These are phyloP conservation scores for Heliconius hortense DNA, from an alignment of 2,888 invertebrate genomes.

Conservation along the genomic window DNA sequence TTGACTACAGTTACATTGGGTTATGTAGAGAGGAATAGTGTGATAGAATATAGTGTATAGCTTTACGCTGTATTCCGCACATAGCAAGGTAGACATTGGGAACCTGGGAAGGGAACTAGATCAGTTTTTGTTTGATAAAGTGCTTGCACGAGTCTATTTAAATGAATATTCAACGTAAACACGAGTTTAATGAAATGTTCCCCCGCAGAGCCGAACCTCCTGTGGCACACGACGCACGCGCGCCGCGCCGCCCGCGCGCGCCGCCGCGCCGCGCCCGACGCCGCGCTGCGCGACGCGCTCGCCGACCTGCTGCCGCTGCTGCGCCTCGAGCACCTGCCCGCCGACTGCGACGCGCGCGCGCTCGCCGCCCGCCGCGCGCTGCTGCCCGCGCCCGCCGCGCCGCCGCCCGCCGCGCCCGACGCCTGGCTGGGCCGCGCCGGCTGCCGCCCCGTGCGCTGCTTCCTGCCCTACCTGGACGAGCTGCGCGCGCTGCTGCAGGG, in stretches of 20 bases:
- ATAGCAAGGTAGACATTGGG: neutral
- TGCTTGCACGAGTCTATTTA: no score
- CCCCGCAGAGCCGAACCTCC: conserved; percentile 89
- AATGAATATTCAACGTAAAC: no score
- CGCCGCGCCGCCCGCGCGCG: conserved; percentile 19
- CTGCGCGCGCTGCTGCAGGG: conserved; percentile 66
- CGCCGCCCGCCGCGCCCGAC: conserved; percentile 84
- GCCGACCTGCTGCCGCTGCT: conserved; percentile 92
- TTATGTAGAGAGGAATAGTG: no score
- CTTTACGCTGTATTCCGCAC: neutral
- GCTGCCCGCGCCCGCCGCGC: conserved; percentile 49
- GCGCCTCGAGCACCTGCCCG: conserved; percentile 94
- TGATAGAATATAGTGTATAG: neutral
- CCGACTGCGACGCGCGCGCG: conserved; percentile 88
- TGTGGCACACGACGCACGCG: conserved; percentile 94
- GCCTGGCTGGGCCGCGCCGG: conserved; percentile 90
- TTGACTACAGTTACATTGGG: no score
- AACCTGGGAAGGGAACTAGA: neutral
- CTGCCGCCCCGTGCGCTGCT: conserved; percentile 92
- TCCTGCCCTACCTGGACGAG: conserved; percentile 97
- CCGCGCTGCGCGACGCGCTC: conserved; percentile 91
- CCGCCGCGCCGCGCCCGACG: conserved; percentile 90
- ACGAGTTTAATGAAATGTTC: neutral
- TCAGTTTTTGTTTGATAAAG: no score
- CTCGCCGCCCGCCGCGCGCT: conserved; percentile 63